Percentiles rank a stretch among this genome's conserved stretches.
Conservation (phyloP, 2,888 invertebrate genomes). For the Dasypogon diadema region DNA sequence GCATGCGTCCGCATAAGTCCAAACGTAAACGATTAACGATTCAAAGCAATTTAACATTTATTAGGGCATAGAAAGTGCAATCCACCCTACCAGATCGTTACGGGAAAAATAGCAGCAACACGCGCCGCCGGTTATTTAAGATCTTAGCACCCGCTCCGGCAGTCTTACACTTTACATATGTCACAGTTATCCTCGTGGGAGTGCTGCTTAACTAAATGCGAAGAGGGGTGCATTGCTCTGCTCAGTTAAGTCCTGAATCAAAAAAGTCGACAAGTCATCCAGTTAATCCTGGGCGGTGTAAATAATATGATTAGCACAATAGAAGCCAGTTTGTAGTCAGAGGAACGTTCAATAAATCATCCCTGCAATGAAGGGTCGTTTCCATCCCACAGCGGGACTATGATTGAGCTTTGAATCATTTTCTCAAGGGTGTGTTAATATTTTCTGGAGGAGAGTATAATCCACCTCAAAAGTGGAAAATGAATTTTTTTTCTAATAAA, state of each 20-base stretch:
- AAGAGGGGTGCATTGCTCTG: conserved; percentile 52
- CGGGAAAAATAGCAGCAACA: conserved; percentile 57
- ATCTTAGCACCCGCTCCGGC: conserved; percentile 64
- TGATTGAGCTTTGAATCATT: not conserved
- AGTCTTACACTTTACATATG: conserved; percentile 69
- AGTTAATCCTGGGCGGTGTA: conserved; percentile 69
- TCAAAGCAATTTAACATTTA: conserved; percentile 38
- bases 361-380: not conserved
- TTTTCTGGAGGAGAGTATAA: conserved; percentile 28
- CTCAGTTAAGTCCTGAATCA: not conserved
- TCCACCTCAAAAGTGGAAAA: not conserved
- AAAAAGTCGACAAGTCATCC: conserved; percentile 64
- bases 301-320: conserved; percentile 69
- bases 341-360: conserved; percentile 45
- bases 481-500: not conserved
- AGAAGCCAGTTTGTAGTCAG: conserved; percentile 53
- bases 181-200: conserved; percentile 70
- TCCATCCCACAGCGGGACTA: not conserved
- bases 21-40: conserved; percentile 35
- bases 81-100: conserved; percentile 2
- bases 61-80: conserved; percentile 22
- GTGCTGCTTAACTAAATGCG: conserved; percentile 63
- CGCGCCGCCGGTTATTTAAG: conserved; percentile 66
- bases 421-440: conserved; percentile 41
- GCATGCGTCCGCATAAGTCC: conserved; percentile 14